Evolutionary conservation across 1,140 invertebrate genomes (phyloP).

Genomic region (Apis dorsata): DNA sequence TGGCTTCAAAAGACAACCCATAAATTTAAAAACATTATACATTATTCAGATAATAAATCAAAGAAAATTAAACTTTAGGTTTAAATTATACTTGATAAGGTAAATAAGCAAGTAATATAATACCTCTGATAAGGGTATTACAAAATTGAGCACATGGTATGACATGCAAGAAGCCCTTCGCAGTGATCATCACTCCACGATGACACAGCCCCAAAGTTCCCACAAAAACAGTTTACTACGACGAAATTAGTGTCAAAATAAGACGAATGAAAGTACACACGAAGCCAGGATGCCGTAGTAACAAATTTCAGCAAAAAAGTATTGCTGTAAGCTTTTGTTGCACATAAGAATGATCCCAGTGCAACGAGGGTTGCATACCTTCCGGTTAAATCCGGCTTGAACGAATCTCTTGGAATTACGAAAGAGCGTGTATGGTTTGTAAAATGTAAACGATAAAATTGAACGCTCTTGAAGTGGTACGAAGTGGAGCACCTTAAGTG

Average conservation of each 20-base stretch:
- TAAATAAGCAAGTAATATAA: slow-evolving; percentile 33
- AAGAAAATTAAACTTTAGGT: neutral
- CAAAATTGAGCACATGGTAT: slow-evolving; percentile 37
- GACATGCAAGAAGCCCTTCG: slow-evolving; percentile 41
- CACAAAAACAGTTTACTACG: slow-evolving; percentile 17
- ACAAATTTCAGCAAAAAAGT: slow-evolving; percentile 18
- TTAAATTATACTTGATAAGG: neutral
- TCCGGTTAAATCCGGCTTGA: slow-evolving; percentile 26
- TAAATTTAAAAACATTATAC: neutral
- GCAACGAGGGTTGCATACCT: slow-evolving; percentile 33
- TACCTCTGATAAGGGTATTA: slow-evolving; percentile 31
- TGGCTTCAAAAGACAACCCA: neutral
- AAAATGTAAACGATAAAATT: slow-evolving; percentile 15
- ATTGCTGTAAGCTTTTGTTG: slow-evolving; percentile 39
- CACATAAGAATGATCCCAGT: slow-evolving; percentile 43
- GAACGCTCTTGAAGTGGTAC: slow-evolving; percentile 16
- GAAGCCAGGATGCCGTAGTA: neutral
- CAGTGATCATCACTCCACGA: slow-evolving; percentile 18
- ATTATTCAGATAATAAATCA: neutral
- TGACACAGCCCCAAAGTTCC: slow-evolving; percentile 18
- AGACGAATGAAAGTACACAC: neutral
- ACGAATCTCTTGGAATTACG: slow-evolving; percentile 21
- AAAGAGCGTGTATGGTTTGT: neutral
- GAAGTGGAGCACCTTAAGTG: slow-evolving; percentile 41
- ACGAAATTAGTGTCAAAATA: neutral